phyloP scores from a whole-genome alignment of 2,888 invertebrate species.

The Aradus depressus region DNA sequence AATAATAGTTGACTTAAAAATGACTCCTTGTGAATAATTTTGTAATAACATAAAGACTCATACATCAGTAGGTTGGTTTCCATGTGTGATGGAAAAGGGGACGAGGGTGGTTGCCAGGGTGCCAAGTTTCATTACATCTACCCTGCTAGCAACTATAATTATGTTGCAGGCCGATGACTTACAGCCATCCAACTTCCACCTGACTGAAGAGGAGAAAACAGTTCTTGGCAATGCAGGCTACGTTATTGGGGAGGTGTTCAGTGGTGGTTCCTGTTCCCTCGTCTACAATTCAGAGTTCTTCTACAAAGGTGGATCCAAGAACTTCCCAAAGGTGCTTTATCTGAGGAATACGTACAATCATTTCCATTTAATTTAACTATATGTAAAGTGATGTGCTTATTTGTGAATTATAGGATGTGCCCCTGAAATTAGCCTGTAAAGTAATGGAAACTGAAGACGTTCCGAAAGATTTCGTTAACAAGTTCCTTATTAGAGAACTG shows the following conservation, averaged over 20 bases:
- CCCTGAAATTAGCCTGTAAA: slow-evolving; percentile 49
- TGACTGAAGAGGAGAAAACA: slow-evolving; percentile 7
- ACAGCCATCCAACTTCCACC: slow-evolving; percentile 2
- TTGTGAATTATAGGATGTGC: slow-evolving; percentile 1
- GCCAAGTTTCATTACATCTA: too few species aligned
- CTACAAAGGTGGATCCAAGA: too few species aligned
- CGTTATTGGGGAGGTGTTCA: neutral
- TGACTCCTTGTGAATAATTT: too few species aligned
- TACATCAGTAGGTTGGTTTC: too few species aligned
- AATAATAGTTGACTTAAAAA: too few species aligned
- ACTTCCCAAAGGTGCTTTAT: too few species aligned
- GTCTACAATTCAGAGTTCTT: neutral
- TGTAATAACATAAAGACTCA: too few species aligned
- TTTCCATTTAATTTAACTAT: neutral
- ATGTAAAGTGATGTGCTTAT: neutral
- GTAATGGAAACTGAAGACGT: slow-evolving; percentile 59
- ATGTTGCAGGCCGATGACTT: too few species aligned
- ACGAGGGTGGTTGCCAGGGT: too few species aligned
- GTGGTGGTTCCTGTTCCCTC: slow-evolving; percentile 8
- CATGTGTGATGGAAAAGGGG: too few species aligned
- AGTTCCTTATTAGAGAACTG: slow-evolving; percentile 73
- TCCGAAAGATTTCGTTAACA: slow-evolving; percentile 62
- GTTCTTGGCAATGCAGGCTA: neutral
- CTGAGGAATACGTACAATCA: too few species aligned
- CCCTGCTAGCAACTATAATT: too few species aligned